Evolutionary conservation across 2,888 invertebrate genomes (phyloP).

Genomic region (Leptinotarsa juncta): DNA sequence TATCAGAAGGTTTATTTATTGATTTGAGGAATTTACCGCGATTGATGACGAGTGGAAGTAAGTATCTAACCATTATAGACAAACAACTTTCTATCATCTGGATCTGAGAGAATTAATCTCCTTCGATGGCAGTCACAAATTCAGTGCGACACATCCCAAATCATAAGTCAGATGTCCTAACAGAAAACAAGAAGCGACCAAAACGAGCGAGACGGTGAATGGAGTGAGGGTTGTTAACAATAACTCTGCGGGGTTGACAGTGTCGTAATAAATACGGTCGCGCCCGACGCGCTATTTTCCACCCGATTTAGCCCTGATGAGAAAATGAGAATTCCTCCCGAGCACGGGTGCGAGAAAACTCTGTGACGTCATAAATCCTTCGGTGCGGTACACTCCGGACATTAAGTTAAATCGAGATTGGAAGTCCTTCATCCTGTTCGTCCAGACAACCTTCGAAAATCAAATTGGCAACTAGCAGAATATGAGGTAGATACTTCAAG

Average conservation of each 20-base stretch:
- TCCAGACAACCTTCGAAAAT: conserved; percentile 11
- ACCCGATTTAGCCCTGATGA: conserved; percentile 66
- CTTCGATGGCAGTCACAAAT: neutral
- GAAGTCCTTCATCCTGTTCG: conserved; percentile 39
- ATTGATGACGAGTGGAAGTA: too few species aligned
- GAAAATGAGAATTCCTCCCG: conserved; percentile 64
- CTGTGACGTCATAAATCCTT: conserved; percentile 55
- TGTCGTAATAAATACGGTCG: conserved; percentile 64
- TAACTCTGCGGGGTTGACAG: conserved; percentile 65
- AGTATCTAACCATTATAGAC: neutral
- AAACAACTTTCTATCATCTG: neutral
- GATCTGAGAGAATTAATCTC: neutral
- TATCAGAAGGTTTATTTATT: too few species aligned
- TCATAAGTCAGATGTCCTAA: conserved; percentile 14
- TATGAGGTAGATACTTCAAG: too few species aligned
- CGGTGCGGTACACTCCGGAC: conserved; percentile 40
- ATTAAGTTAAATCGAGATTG: conserved; percentile 41
- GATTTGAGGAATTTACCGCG: too few species aligned
- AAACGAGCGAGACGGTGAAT: conserved; percentile 18
- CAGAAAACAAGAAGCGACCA: conserved; percentile 18
- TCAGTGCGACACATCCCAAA: neutral
- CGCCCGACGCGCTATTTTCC: conserved; percentile 64
- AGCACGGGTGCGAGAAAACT: conserved; percentile 59
- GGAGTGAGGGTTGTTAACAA: conserved; percentile 60
- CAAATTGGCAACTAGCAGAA: neutral